Percentiles rank a stretch among this genome's conserved stretches.
Evolutionary conservation across 2,113 vertebrate species (phyloP).

Genomic region (Chlorocebus sabaeus): DNA sequence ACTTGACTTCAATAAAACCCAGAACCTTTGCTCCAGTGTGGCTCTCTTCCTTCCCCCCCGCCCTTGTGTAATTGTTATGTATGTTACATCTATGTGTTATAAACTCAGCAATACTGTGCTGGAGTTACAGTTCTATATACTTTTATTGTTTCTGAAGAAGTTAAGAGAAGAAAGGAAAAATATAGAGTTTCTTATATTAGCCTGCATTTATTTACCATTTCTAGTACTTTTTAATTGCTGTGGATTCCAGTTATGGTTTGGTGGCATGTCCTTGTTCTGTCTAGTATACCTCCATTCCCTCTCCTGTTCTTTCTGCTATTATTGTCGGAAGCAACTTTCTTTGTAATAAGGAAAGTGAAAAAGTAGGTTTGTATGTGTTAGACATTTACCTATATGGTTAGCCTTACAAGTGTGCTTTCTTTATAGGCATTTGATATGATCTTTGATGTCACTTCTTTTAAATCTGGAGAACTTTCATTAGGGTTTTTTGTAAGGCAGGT

Average conservation of each 20-base stretch:
- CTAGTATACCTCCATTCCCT: constrained; percentile 79
- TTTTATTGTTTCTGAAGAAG: not conserved
- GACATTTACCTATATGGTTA: not conserved
- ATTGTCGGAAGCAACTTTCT: not conserved
- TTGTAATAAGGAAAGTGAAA: not conserved
- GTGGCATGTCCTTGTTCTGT: not conserved
- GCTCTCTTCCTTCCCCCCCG: not conserved
- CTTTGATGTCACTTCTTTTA: not conserved
- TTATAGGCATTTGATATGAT: not conserved
- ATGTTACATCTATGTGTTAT: not conserved
- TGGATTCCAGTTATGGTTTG: not conserved
- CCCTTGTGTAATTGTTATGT: not conserved
- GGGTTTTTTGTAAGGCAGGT: not conserved
- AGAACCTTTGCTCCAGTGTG: not conserved
- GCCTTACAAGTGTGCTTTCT: not conserved
- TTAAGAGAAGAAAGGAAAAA: not conserved
- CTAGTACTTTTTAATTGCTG: not conserved
- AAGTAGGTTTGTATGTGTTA: not conserved
- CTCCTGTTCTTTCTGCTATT: not conserved
- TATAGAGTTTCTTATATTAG: not conserved
- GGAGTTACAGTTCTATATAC: not conserved
- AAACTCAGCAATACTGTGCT: not conserved
- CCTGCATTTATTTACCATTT: not conserved
- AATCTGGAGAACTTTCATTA: not conserved
- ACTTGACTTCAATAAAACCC: not conserved